These are phyloP conservation scores for Ataeniobius toweri DNA, from an alignment of 2,797 vertebrate genomes.

Conservation along the genomic window DNA sequence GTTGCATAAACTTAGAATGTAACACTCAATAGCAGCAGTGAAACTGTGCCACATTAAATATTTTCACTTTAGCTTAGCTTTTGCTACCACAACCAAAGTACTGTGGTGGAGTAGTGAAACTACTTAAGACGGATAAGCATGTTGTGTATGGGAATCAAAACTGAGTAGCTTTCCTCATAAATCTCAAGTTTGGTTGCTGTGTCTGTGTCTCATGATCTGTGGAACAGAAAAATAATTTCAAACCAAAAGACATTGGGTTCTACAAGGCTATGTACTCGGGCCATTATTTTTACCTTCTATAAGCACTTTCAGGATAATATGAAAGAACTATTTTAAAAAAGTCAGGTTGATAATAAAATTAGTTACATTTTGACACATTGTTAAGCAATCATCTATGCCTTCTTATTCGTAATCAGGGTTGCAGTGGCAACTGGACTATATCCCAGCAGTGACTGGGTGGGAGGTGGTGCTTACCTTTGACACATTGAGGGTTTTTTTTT, in stretches of 20 bases:
- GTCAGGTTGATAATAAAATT: not conserved
- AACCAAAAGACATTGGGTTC: not conserved
- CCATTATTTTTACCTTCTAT: not conserved
- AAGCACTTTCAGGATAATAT: not conserved
- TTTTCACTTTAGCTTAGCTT: not conserved
- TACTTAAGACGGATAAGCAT: not conserved
- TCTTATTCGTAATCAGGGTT: not conserved
- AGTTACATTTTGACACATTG: not conserved
- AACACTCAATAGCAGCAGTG: not conserved
- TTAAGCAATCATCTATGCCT: not conserved
- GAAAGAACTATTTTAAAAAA: not conserved
- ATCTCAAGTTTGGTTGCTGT: not conserved
- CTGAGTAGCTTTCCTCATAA: not conserved
- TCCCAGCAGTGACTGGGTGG: not conserved
- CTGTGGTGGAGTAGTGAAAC: slow-evolving; percentile 6
- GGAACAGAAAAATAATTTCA: not conserved
- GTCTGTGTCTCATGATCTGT: not conserved
- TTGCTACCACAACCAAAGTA: slow-evolving; percentile 20
- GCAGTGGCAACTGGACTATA: not conserved
- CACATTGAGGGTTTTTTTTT: not conserved
- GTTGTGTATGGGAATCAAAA: not conserved
- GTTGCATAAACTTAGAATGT: not conserved
- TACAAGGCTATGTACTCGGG: not conserved
- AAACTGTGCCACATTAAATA: slow-evolving; percentile 16
- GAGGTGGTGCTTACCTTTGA: not conserved